phyloP scores from a whole-genome alignment of 1,140 invertebrate genomes.

The Sitobion miscanthi region DNA sequence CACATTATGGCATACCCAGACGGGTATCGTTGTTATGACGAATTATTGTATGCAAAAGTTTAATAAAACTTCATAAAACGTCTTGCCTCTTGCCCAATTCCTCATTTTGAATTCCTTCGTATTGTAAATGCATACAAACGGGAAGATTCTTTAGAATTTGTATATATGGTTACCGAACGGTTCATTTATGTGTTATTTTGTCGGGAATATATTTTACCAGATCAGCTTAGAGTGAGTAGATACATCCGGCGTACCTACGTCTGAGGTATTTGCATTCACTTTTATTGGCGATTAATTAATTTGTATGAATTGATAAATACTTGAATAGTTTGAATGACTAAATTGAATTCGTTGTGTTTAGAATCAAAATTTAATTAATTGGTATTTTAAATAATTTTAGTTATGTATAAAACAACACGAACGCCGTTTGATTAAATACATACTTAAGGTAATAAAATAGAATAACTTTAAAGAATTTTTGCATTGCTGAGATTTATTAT shows the following conservation, averaged over 20 bases:
- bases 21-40: not conserved
- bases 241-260: too few relatives aligned
- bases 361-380: not conserved
- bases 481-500: not conserved
- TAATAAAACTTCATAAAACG: not conserved
- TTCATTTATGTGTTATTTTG: not conserved
- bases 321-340: not conserved
- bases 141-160: not conserved
- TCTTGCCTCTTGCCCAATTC: not conserved
- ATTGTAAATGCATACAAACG: not conserved
- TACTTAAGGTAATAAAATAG: not conserved
- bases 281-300: too few relatives aligned
- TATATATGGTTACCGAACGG: not conserved
- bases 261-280: too few relatives aligned
- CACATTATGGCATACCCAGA: not conserved
- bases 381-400: not conserved
- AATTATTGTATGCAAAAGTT: not conserved
- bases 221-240: too few relatives aligned
- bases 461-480: not conserved
- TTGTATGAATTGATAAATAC: too few relatives aligned
- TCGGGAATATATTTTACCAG: too few relatives aligned
- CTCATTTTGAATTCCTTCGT: not conserved
- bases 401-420: not conserved
- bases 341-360: not conserved
- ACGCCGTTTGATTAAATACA: not conserved